Conservation (phyloP, 2,113 vertebrate species). For the Oxygymnocypris stewartii region DNA sequence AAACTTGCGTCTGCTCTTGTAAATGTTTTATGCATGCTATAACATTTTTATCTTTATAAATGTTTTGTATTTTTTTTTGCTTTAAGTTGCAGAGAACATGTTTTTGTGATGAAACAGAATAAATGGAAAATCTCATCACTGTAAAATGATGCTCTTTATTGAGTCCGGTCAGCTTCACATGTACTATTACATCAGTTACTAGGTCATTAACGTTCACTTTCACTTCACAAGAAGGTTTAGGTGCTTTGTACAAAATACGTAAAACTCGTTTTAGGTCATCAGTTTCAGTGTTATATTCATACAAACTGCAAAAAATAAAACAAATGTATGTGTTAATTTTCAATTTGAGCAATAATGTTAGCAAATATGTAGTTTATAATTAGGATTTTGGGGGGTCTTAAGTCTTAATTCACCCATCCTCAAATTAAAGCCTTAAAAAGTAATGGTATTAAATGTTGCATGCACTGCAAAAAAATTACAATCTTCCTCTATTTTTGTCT, state of each 20-base stretch:
- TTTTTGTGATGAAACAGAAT: constrained; percentile 32
- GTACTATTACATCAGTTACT: background rate
- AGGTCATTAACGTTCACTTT: background rate
- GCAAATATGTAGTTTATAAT: too few relatives aligned
- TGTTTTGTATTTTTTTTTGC: background rate
- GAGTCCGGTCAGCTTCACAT: background rate
- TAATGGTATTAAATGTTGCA: background rate
- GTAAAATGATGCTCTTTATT: background rate
- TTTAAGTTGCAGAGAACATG: background rate
- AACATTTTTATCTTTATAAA: background rate
- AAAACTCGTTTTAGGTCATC: background rate
- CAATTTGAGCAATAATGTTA: background rate
- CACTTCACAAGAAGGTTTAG: background rate
- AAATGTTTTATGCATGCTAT: constrained; percentile 24
- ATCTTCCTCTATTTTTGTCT: too few relatives aligned
- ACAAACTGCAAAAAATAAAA: background rate
- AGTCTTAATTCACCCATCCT: too few relatives aligned
- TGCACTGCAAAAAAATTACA: too few relatives aligned
- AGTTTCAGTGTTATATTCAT: background rate
- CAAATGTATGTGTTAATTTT: background rate
- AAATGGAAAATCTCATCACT: background rate
- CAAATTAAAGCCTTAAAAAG: background rate
- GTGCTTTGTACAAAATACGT: background rate
- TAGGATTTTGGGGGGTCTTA: too few relatives aligned
- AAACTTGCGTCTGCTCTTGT: constrained; percentile 3